Evolutionary conservation across 2,797 vertebrate genomes (phyloP).

Genomic region (Eulemur albifrons): DNA sequence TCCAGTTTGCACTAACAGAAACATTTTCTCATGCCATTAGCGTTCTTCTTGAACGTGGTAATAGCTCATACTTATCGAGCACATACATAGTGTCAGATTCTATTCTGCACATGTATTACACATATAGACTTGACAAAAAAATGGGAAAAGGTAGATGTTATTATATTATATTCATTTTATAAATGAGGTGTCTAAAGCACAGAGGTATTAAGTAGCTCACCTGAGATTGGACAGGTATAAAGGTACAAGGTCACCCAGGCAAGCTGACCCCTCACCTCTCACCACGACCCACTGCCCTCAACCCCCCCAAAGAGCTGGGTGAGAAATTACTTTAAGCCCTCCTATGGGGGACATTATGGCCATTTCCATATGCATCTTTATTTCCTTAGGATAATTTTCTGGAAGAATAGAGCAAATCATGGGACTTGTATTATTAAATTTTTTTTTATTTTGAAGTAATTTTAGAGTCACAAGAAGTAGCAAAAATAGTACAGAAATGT

Average conservation of each 20-base stretch:
- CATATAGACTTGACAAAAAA: not conserved
- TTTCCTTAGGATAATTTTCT: not conserved
- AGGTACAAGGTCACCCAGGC: fast-evolving
- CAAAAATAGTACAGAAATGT: conserved; percentile 41
- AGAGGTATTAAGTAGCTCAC: fast-evolving
- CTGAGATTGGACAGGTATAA: not conserved
- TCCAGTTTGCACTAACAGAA: not conserved
- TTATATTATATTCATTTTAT: fast-evolving
- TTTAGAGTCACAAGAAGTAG: conserved; percentile 21
- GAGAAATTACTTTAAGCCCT: not conserved
- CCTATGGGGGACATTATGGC: not conserved
- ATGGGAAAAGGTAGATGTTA: not conserved
- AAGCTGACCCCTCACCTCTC: no score
- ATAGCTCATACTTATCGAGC: not conserved
- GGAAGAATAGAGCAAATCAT: not conserved
- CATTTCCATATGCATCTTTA: not conserved
- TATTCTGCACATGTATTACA: not conserved
- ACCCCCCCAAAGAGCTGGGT: fast-evolving
- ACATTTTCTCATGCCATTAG: not conserved
- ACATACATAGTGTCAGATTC: not conserved
- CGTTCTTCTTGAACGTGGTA: not conserved
- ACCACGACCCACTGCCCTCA: fast-evolving
- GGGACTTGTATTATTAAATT: not conserved
- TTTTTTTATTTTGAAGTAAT: conserved; percentile 23
- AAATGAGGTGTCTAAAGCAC: not conserved